Percentiles rank a stretch among this genome's conserved stretches.
phyloP scores from a whole-genome alignment of 2,113 vertebrate species.

The Alexandromys fortis region DNA sequence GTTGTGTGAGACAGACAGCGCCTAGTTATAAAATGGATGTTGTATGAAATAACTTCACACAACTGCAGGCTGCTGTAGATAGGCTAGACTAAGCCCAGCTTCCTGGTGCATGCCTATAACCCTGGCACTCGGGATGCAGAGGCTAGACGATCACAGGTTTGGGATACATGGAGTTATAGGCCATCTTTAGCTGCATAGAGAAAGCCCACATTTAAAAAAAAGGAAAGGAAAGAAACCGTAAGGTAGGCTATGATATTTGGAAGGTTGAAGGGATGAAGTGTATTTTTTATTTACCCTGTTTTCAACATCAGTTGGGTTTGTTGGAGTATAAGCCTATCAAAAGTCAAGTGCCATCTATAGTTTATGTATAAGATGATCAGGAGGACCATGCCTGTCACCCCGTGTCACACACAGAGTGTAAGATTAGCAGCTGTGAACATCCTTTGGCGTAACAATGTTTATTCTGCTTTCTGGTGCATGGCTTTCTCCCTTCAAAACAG shows the following conservation, averaged over 20 bases:
- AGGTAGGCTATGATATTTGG: not conserved
- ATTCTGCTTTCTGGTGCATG: not conserved
- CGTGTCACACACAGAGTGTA: not conserved
- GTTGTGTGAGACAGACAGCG: not conserved
- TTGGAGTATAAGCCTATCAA: not conserved
- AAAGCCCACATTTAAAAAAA: not conserved
- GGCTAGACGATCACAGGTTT: not conserved
- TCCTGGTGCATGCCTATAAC: not conserved
- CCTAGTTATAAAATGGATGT: not conserved
- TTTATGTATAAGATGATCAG: not conserved
- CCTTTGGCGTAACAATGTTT: not conserved
- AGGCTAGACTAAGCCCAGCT: not conserved
- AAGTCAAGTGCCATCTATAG: not conserved
- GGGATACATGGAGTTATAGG: not conserved
- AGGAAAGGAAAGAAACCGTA: not conserved
- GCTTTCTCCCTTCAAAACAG: not conserved
- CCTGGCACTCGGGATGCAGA: not conserved
- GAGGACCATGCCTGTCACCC: not conserved
- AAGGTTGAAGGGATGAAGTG: not conserved
- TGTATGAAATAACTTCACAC: not conserved
- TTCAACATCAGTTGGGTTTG: not conserved
- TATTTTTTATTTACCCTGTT: not conserved
- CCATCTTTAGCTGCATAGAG: not conserved
- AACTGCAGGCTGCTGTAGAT: not conserved
- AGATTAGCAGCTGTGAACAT: not conserved